phyloP scores from a whole-genome alignment of 1,140 invertebrate species.

The Venturia canescens region DNA sequence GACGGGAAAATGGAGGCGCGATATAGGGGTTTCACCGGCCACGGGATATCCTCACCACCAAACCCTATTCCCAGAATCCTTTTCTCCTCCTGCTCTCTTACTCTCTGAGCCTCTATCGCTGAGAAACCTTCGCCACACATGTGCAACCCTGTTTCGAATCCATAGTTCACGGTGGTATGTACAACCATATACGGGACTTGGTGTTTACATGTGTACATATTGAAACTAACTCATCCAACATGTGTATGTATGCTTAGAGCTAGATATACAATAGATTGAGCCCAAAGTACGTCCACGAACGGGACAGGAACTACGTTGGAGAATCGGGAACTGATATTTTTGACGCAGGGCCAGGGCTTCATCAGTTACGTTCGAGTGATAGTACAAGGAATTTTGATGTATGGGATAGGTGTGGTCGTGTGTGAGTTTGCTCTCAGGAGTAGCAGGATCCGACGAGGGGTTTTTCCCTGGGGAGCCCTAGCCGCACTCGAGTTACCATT shows the following conservation, averaged over 20 bases:
- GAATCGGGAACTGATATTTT: neutral
- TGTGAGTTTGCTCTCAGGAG: neutral
- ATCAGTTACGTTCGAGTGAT: neutral
- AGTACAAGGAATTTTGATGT: neutral
- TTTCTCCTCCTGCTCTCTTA: neutral
- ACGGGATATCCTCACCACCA: slow-evolving; percentile 28
- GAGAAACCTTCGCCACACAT: neutral
- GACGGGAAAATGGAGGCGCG: slow-evolving; percentile 62
- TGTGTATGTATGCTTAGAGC: neutral
- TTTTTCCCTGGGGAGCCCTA: slow-evolving; percentile 52
- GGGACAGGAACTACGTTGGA: neutral
- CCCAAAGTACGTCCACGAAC: neutral
- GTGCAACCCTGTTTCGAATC: neutral
- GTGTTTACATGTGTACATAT: neutral
- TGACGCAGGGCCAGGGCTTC: neutral
- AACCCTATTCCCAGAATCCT: neutral
- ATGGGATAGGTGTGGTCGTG: neutral
- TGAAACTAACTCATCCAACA: neutral
- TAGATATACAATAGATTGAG: slow-evolving; percentile 5
- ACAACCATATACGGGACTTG: neutral
- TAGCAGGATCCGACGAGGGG: slow-evolving; percentile 28
- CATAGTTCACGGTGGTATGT: neutral
- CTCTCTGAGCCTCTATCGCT: neutral
- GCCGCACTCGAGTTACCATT: slow-evolving; percentile 58
- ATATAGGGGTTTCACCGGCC: slow-evolving; percentile 47